phyloP scores from a whole-genome alignment of 1,140 invertebrate genomes.

The Brachionus angularis region DNA sequence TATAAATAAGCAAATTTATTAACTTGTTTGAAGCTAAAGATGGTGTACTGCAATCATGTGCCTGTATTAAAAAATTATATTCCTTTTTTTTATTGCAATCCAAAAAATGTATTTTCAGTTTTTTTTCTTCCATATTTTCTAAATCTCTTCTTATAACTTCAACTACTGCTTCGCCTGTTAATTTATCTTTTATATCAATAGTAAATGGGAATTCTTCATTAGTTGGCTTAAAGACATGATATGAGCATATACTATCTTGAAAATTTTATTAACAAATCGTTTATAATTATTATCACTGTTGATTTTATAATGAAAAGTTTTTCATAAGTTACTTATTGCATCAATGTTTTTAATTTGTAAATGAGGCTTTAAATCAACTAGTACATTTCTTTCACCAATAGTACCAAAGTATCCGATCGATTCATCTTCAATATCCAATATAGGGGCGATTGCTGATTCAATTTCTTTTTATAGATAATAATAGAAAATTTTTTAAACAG shows the following conservation, averaged over 20 bases:
- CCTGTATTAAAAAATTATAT: slow-evolving; percentile 38
- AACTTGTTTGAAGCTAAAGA: slow-evolving; percentile 35
- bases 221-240: slow-evolving; percentile 37
- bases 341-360: slow-evolving; percentile 43
- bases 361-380: slow-evolving; percentile 39
- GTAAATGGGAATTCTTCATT: slow-evolving; percentile 31
- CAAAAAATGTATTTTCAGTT: neutral
- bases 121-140: neutral
- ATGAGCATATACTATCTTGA: slow-evolving; percentile 43
- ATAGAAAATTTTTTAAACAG: neutral
- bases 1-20: neutral
- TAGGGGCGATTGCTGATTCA: neutral
- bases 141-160: slow-evolving; percentile 16
- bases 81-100: slow-evolving; percentile 36
- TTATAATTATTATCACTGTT: no score
- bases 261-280: neutral
- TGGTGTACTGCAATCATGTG: slow-evolving; percentile 33
- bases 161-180: slow-evolving; percentile 24
- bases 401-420: slow-evolving; percentile 16
- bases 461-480: neutral
- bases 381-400: slow-evolving; percentile 19
- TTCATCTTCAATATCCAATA: slow-evolving; percentile 15
- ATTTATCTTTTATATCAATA: slow-evolving; percentile 33
- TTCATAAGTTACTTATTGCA: slow-evolving; percentile 42
- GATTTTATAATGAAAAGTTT: neutral